Percentiles rank a stretch among this genome's conserved stretches.
phyloP scores from a whole-genome alignment of 2,888 invertebrate genomes.

The Schrankia costaestrigalis region DNA sequence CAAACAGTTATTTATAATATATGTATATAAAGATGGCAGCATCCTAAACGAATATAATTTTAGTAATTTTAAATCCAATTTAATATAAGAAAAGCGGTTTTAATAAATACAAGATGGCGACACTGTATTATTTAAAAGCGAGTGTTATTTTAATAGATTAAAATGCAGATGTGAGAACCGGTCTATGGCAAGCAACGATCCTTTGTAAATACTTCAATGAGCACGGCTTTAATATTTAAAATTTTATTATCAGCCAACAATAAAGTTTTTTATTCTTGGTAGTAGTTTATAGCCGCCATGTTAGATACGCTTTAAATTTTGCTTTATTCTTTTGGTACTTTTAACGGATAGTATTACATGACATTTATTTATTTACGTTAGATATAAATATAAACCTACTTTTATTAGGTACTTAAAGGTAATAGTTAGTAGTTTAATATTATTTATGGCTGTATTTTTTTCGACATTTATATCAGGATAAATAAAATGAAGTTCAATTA shows the following conservation, averaged over 20 bases:
- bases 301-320: slow-evolving; percentile 33
- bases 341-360: not conserved
- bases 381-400: no score
- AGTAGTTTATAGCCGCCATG: slow-evolving; percentile 42
- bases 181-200: slow-evolving; percentile 36
- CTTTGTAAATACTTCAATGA: slow-evolving; percentile 51
- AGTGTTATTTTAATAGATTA: slow-evolving; percentile 34
- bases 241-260: slow-evolving; percentile 55
- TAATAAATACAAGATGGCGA: slow-evolving; percentile 10
- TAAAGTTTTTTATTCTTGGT: slow-evolving; percentile 43
- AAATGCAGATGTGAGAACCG: slow-evolving; percentile 38
- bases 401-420: no score
- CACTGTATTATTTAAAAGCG: slow-evolving; percentile 8
- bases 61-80: not conserved
- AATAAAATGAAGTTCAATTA: no score
- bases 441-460: no score
- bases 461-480: no score
- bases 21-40: not conserved
- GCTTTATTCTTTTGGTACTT: slow-evolving; percentile 8
- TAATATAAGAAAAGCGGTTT: not conserved
- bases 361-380: no score
- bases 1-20: no score
- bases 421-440: no score
- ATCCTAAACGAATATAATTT: not conserved
- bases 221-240: slow-evolving; percentile 56